Percentiles rank a stretch among this genome's conserved stretches.
Evolutionary conservation across 2,113 vertebrate species (phyloP).

Genomic region (Sander vitreus): DNA sequence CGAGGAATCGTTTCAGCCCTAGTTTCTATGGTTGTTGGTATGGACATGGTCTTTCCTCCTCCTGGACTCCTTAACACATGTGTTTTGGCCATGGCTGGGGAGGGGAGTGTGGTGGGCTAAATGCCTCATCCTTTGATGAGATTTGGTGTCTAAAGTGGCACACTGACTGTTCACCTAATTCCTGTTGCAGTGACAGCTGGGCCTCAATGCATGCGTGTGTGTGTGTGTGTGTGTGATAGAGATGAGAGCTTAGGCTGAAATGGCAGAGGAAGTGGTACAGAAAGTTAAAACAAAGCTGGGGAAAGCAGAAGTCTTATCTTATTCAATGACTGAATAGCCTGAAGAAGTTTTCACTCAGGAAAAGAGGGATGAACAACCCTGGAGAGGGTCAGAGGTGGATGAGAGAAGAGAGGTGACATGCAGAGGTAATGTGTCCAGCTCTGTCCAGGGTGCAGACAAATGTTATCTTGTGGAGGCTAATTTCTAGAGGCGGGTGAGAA

Average conservation of each 20-base stretch:
- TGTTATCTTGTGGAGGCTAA: conserved; percentile 4
- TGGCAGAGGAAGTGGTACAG: conserved; percentile 38
- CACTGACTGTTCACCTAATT: conserved; percentile 76
- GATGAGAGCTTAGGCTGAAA: background rate
- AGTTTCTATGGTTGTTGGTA: background rate
- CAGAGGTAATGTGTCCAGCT: background rate
- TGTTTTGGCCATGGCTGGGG: conserved; percentile 7
- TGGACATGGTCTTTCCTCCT: background rate
- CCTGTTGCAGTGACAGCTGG: conserved; percentile 59
- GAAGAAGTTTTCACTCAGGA: conserved; percentile 14
- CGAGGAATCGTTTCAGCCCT: no score
- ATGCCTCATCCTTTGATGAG: conserved; percentile 75
- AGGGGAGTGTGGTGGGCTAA: conserved; percentile 13
- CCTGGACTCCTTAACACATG: conserved; percentile 10
- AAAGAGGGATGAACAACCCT: background rate
- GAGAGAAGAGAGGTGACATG: conserved; percentile 8
- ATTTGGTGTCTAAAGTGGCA: conserved; percentile 71
- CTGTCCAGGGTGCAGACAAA: background rate
- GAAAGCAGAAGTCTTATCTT: background rate
- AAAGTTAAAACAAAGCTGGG: conserved; percentile 11
- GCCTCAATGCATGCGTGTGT: conserved; percentile 8
- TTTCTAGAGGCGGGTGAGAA: conserved; percentile 11
- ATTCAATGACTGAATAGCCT: background rate
- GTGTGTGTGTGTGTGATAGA: background rate
- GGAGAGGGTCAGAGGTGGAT: background rate